Percentiles rank a stretch among this genome's conserved stretches.
These are phyloP conservation scores for Himalopsyche japonica DNA, from an alignment of 2,888 invertebrate genomes.

Conservation along the genomic window DNA sequence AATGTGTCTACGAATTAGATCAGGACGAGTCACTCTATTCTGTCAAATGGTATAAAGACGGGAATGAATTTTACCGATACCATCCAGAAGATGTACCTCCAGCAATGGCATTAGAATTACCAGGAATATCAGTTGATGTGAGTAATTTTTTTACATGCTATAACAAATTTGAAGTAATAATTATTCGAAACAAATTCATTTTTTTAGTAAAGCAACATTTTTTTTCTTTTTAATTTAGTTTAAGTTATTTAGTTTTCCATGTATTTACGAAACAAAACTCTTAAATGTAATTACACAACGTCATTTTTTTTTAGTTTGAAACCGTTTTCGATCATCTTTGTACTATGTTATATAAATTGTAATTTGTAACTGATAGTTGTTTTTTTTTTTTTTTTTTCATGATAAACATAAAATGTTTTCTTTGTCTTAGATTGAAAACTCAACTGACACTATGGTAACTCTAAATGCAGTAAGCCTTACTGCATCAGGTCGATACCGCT, in stretches of 20 bases:
- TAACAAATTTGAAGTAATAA: neutral
- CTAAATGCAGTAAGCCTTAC: constrained; percentile 67
- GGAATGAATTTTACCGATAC: constrained; percentile 75
- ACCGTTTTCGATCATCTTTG: too few relatives aligned
- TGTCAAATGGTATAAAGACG: constrained; percentile 81
- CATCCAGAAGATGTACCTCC: constrained; percentile 74
- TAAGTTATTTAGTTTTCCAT: too few relatives aligned
- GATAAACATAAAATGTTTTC: neutral
- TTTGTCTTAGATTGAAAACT: constrained; percentile 64
- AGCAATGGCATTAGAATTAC: constrained; percentile 67
- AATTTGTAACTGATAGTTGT: too few relatives aligned
- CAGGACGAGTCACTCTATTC: constrained; percentile 70
- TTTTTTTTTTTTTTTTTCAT: neutral
- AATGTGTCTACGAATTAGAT: constrained; percentile 71
- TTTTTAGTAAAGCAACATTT: too few relatives aligned
- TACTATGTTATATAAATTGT: too few relatives aligned
- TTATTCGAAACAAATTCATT: too few relatives aligned
- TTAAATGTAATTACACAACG: too few relatives aligned
- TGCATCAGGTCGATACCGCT: constrained; percentile 68
- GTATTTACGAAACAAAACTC: too few relatives aligned
- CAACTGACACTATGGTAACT: constrained; percentile 67
- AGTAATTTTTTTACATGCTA: constrained; percentile 53
- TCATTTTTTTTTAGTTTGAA: too few relatives aligned
- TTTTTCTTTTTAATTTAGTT: too few relatives aligned
- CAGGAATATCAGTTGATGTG: constrained; percentile 74